Base-by-base conservation (phyloP, 2,888 invertebrate species). In the Cryptophagus acutangulus region DNA sequence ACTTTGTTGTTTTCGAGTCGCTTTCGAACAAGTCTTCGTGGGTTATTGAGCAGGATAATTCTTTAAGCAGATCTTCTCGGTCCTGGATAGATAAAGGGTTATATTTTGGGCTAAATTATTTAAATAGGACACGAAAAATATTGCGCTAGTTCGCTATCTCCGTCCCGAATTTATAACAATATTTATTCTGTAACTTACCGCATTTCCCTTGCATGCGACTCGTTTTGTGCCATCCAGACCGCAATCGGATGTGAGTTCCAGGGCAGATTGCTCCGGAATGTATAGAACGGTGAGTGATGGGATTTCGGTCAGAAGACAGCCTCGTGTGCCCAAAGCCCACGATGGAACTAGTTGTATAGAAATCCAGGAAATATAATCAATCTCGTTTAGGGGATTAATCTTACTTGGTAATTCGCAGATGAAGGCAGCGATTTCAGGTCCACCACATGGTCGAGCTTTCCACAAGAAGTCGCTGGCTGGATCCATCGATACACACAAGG, bases 391-490 rank as follows among this genome's bases (percentile, higher is more conserved):
- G n/a, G 4, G 10, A 26, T 26, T 5, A 20, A 20, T 20, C 57
- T 66, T 71, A 86, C 86, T 85, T 57, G 84, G 82, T 61, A 86
- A 73, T 74, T 87, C 86, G 63, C 87, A 87, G 47, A 87, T 79
- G 65, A 87, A 87, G 4, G 86, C 81, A 1, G 85, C 85, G 0
- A 83, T 80, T 48, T 83, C 82, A 1, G 85, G 84, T 15, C 85
- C 86, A 6, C 84, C 84, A 58, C 87, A 87, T 8, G 80, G 74
- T 33, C 82, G 72, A 1, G 84, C 79, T 59, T 82, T 82, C 87
- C 86, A 87, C 48, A 84, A 78, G 69, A 83, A 86, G 71, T 86
- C 85, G 6, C 81, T 78, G 2, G 80, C 75, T 1, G 87, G 86
- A 66, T 86, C 82, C 42, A 84, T 79, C 33, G 83, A 84, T 14